Conservation (phyloP, 2,113 vertebrate species). For the Phycodurus eques region DNA sequence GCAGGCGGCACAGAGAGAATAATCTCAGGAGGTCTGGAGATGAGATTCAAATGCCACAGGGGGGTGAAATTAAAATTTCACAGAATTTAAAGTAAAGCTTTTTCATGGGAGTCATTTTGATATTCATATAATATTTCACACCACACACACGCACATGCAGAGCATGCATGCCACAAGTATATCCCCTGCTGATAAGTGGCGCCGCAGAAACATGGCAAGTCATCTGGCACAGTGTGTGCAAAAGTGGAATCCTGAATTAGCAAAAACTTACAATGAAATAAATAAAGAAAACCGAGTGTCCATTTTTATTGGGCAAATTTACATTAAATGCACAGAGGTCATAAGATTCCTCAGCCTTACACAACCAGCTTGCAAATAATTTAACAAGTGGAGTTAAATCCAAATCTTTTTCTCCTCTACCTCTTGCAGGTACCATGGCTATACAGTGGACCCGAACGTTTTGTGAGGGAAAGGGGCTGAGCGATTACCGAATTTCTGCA, state of each 20-base stretch:
- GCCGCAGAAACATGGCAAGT: slow-evolving; percentile 24
- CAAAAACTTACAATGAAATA: slow-evolving; percentile 19
- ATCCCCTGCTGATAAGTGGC: slow-evolving; percentile 26
- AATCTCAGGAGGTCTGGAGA: slow-evolving; percentile 37
- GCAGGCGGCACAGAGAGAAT: slow-evolving; percentile 26
- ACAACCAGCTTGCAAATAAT: slow-evolving; percentile 7
- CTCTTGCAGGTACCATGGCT: not conserved
- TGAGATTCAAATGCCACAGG: slow-evolving; percentile 41
- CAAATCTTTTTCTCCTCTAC: slow-evolving; percentile 11
- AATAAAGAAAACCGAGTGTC: slow-evolving; percentile 15
- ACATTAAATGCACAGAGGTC: slow-evolving; percentile 31
- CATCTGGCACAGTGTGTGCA: slow-evolving; percentile 23
- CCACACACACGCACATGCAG: not conserved
- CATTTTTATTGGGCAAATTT: slow-evolving; percentile 17
- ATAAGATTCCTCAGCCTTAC: slow-evolving; percentile 28
- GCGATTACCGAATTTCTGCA: too few relatives aligned
- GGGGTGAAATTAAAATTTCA: slow-evolving; percentile 54
- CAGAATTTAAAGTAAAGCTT: slow-evolving; percentile 59
- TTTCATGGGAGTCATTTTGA: slow-evolving; percentile 61
- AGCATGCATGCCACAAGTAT: slow-evolving; percentile 22
- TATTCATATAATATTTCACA: slow-evolving; percentile 59
- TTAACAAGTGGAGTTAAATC: not conserved
- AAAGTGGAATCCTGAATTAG: slow-evolving; percentile 37
- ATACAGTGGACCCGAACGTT: too few relatives aligned
- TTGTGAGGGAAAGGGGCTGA: too few relatives aligned